Conservation (phyloP, 2,113 vertebrate genomes). For the Myiozetetes cayanensis region DNA sequence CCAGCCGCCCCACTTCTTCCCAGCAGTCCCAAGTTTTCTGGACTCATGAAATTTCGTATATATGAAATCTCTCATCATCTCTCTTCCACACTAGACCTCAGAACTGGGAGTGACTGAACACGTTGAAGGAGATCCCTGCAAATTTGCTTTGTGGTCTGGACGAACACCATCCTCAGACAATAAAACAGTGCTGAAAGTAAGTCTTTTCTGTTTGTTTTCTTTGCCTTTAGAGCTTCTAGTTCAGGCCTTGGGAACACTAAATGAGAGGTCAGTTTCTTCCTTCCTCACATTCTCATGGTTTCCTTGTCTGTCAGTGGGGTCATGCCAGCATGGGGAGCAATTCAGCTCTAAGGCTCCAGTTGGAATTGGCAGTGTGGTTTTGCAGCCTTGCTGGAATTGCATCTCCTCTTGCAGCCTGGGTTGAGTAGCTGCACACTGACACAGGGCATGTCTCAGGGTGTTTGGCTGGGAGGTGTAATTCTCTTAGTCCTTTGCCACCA, state of each 20-base stretch:
- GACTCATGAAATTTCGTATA: background rate
- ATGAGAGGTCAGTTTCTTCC: background rate
- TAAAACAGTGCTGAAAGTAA: constrained; percentile 95
- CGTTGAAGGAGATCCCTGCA: constrained; percentile 97
- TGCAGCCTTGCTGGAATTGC: background rate
- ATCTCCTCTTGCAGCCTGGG: background rate
- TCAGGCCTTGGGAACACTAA: background rate
- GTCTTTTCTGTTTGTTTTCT: constrained; percentile 12
- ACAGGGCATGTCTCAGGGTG: background rate
- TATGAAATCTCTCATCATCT: constrained; percentile 26
- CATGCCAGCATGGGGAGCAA: background rate
- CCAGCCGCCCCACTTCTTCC: background rate
- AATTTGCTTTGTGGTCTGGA: constrained; percentile 97
- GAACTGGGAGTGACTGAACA: constrained; percentile 97
- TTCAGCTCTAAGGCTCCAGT: background rate
- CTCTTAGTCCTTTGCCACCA: background rate
- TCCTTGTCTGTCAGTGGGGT: background rate
- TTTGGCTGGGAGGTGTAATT: background rate
- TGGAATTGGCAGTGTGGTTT: background rate
- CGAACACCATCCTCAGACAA: constrained; percentile 97
- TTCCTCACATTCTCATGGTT: background rate
- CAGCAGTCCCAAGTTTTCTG: background rate
- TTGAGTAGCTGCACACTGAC: background rate
- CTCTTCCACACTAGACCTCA: constrained; percentile 84
- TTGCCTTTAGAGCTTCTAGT: background rate